Conservation (phyloP, 2,797 vertebrate genomes). For the Chloroceryle inda region DNA sequence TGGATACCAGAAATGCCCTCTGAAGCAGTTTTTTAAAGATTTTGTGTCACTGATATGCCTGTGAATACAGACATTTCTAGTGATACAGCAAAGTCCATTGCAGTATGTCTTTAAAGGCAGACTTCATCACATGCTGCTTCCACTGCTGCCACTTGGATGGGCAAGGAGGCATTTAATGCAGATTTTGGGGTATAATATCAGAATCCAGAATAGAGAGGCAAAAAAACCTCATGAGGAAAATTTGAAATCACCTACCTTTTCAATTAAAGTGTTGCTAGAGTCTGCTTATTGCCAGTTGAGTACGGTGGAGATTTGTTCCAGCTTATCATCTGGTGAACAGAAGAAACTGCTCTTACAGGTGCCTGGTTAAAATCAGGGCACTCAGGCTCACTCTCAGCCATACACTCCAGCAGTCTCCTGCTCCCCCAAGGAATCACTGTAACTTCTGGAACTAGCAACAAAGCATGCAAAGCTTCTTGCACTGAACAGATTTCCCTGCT, state of each 20-base stretch:
- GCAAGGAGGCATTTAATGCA: background rate
- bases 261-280: background rate
- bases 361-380: background rate
- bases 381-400: background rate
- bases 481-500: background rate
- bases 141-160: background rate
- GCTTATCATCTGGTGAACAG: background rate
- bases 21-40: background rate
- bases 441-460: background rate
- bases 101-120: background rate
- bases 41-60: background rate
- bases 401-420: background rate
- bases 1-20: background rate
- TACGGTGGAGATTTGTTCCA: background rate
- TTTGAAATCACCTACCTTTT: background rate
- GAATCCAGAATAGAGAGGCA: background rate
- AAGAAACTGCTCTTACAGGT: background rate
- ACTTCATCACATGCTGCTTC: background rate
- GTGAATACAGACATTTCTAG: background rate
- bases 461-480: background rate
- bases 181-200: background rate
- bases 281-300: background rate
- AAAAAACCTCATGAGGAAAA: background rate
- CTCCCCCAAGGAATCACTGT: background rate
- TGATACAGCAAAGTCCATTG: background rate